phyloP scores from a whole-genome alignment of 2,113 vertebrate genomes.

The Cheilinus undulatus region DNA sequence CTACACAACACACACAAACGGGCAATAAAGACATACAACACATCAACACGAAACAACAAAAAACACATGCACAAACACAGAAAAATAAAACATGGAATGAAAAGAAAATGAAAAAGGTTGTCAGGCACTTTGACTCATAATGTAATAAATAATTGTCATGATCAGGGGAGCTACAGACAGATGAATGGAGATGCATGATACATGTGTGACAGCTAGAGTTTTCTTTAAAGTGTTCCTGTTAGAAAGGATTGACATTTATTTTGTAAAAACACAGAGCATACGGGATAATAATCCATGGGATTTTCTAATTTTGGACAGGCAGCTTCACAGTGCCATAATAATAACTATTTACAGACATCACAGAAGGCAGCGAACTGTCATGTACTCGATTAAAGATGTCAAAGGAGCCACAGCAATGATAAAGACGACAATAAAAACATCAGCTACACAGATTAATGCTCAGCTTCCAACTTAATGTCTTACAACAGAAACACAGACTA shows the following conservation, averaged over 20 bases:
- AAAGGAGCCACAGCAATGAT: constrained; percentile 61
- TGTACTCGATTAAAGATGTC: constrained; percentile 35
- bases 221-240: not conserved
- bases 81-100: constrained; percentile 85
- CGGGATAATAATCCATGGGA: not conserved
- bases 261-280: not conserved
- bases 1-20: constrained; percentile 91
- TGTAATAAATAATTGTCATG: constrained; percentile 24
- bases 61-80: constrained; percentile 92
- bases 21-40: constrained; percentile 79
- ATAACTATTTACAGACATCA: constrained; percentile 46
- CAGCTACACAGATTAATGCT: constrained; percentile 41
- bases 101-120: constrained; percentile 81
- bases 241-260: not conserved
- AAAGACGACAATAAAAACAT: constrained; percentile 42
- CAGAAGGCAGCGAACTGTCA: constrained; percentile 36
- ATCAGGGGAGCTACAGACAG: constrained; percentile 8
- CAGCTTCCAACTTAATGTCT: constrained; percentile 1
- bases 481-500: not conserved
- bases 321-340: constrained; percentile 22
- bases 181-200: constrained; percentile 8
- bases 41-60: constrained; percentile 73
- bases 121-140: constrained; percentile 45
- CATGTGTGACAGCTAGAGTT: constrained; percentile 10
- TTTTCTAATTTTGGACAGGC: not conserved